Conservation (phyloP, 1,140 invertebrate species). For the Cyphomyrmex costatus region DNA sequence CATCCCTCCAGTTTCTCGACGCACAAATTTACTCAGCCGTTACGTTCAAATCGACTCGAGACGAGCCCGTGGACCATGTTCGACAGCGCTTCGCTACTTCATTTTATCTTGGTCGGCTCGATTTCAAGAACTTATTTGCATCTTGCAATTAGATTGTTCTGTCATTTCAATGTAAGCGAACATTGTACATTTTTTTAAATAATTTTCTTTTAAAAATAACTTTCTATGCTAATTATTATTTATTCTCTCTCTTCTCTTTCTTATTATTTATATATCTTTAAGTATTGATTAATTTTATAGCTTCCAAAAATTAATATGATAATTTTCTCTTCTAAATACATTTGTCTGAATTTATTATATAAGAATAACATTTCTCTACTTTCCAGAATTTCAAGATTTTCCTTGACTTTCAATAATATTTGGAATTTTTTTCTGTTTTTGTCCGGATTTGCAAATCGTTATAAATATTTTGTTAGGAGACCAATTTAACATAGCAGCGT, state of each 20-base stretch:
- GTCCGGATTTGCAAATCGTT: too few species aligned
- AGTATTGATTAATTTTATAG: neutral
- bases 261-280: neutral
- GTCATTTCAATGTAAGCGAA: neutral
- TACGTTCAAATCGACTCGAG: conserved; percentile 78
- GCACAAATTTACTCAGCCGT: conserved; percentile 66
- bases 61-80: neutral
- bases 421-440: too few species aligned
- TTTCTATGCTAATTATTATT: neutral
- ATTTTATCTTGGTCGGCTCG: neutral
- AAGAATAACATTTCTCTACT: neutral
- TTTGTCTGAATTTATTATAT: neutral
- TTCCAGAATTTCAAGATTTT: too few species aligned
- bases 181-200: neutral
- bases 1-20: neutral
- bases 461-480: too few species aligned
- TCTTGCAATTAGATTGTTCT: neutral
- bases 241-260: neutral
- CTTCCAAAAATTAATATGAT: neutral
- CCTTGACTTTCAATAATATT: too few species aligned
- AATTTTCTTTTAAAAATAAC: neutral
- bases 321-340: neutral
- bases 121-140: neutral
- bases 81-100: neutral
- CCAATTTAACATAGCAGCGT: too few species aligned